Conservation (phyloP, 2,888 invertebrate genomes). For the Oxystoma pomonae region DNA sequence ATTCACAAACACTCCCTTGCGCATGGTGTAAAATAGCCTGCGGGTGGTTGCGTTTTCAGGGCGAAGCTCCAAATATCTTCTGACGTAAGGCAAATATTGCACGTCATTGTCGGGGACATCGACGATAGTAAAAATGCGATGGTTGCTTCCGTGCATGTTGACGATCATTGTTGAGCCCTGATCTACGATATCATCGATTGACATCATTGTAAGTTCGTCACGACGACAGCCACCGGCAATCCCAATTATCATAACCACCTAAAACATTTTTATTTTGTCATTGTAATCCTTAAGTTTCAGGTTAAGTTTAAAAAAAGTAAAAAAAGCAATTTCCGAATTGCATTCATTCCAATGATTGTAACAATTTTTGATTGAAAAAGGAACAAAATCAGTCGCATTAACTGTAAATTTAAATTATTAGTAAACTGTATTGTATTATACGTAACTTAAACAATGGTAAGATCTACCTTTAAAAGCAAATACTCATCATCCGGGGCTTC, state of each 20-base stretch:
- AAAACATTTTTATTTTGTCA: no score
- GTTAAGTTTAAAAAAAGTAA: no score
- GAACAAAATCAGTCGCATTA: neutral
- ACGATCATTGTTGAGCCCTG: neutral
- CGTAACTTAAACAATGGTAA: no score
- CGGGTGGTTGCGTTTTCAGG: conserved; percentile 6
- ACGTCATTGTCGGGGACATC: neutral
- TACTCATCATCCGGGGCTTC: neutral
- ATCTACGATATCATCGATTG: conserved; percentile 18
- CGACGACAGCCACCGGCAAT: conserved; percentile 21
- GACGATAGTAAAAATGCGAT: neutral
- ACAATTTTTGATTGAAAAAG: no score
- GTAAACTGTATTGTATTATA: no score
- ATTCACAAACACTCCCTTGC: conserved; percentile 14
- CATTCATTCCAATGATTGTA: no score
- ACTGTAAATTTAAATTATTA: neutral
- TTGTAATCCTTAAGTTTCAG: no score
- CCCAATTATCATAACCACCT: conserved; percentile 12
- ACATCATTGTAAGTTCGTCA: conserved; percentile 19
- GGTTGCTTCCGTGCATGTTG: neutral
- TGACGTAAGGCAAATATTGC: neutral
- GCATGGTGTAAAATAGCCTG: conserved; percentile 9
- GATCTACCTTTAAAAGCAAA: neutral
- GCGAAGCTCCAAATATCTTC: conserved; percentile 13
- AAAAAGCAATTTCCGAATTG: no score